Evolutionary conservation across 1,140 invertebrate genomes (phyloP).

Genomic region (Drosophila leontia): DNA sequence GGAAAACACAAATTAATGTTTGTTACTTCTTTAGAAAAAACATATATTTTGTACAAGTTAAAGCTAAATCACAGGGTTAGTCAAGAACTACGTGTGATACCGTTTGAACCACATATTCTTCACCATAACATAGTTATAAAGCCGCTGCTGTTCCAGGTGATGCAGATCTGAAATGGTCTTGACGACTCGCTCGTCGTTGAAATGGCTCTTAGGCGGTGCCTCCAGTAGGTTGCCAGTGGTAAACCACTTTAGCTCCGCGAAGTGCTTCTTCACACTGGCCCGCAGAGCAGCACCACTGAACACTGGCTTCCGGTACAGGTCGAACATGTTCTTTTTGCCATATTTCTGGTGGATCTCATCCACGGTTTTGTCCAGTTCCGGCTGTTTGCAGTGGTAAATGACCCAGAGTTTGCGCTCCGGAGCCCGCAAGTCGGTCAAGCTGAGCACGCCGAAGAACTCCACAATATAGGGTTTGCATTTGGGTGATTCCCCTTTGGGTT

Average conservation of each 20-base stretch:
- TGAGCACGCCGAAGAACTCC: slow-evolving; percentile 64
- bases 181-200: slow-evolving; percentile 52
- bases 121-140: slow-evolving; percentile 56
- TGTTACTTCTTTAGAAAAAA: not conserved
- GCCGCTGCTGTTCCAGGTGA: slow-evolving; percentile 45
- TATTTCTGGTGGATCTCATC: slow-evolving; percentile 61
- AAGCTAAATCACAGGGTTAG: slow-evolving; percentile 14
- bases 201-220: slow-evolving; percentile 61
- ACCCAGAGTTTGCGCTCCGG: slow-evolving; percentile 63
- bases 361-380: slow-evolving; percentile 57
- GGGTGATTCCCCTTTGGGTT: not conserved
- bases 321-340: slow-evolving; percentile 68
- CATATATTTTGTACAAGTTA: slow-evolving; percentile 1
- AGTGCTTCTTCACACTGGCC: slow-evolving; percentile 56
- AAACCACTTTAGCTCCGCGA: slow-evolving; percentile 52
- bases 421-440: slow-evolving; percentile 39
- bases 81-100: not conserved
- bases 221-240: slow-evolving; percentile 59
- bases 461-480: slow-evolving; percentile 35
- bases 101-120: slow-evolving; percentile 18
- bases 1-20: not conserved
- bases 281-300: slow-evolving; percentile 55
- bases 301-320: slow-evolving; percentile 59
- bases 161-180: slow-evolving; percentile 46
- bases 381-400: slow-evolving; percentile 47